Evolutionary conservation across 2,888 invertebrate genomes (phyloP).

Genomic region (Nephrocerus scutellatus): DNA sequence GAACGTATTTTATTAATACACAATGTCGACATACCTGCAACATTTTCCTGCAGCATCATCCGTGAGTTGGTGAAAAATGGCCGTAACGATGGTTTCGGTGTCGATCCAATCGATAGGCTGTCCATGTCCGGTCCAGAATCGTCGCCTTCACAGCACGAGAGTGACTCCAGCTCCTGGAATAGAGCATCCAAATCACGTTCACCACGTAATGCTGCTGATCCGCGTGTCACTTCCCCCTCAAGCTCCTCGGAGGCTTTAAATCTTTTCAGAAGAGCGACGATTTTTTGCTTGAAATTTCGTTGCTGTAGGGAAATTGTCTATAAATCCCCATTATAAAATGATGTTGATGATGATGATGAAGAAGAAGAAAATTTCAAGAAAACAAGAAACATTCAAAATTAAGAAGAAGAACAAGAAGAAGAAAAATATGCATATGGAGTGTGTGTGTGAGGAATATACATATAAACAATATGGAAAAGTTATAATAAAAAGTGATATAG

Average conservation of each 20-base stretch:
- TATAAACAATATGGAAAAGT: too few species aligned
- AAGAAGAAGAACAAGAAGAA: not conserved
- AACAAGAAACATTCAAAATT: constrained; percentile 3
- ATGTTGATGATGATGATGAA: too few species aligned
- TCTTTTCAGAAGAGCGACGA: constrained; percentile 86
- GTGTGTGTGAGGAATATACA: too few species aligned
- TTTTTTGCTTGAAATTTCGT: constrained; percentile 94
- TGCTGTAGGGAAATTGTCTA: constrained; percentile 56
- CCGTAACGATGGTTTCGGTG: constrained; percentile 90
- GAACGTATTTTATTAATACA: too few species aligned
- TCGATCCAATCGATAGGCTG: constrained; percentile 93
- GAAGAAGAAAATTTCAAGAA: constrained; percentile 5
- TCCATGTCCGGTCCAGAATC: constrained; percentile 94
- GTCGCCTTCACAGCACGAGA: constrained; percentile 73
- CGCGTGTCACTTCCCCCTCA: constrained; percentile 59
- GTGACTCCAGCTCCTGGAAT: constrained; percentile 91
- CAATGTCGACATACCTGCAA: too few species aligned
- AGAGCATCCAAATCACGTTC: constrained; percentile 89
- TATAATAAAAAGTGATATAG: too few species aligned
- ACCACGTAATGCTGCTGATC: constrained; percentile 58
- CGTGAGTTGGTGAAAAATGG: constrained; percentile 92
- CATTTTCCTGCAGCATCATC: constrained; percentile 58
- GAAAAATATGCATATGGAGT: too few species aligned
- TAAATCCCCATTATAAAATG: too few species aligned
- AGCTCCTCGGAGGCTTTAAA: constrained; percentile 91